Evolutionary conservation across 2,113 vertebrate genomes (phyloP).

Genomic region (Ornithorhynchus anatinus): DNA sequence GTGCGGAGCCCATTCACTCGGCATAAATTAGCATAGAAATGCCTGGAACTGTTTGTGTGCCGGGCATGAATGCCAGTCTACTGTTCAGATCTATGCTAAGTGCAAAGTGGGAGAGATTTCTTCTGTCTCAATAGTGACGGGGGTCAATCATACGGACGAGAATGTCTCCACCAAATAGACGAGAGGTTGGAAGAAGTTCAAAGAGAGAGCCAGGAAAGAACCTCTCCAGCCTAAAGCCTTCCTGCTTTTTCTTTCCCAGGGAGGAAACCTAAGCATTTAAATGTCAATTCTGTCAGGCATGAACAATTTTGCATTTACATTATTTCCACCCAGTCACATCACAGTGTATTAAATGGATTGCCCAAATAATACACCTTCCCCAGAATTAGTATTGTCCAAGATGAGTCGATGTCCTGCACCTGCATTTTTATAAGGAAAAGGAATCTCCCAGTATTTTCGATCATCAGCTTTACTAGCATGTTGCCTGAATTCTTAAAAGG

Average conservation of each 20-base stretch:
- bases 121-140: rapidly evolving
- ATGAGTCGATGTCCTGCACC: too few species aligned
- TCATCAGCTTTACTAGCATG: too few species aligned
- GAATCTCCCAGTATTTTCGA: too few species aligned
- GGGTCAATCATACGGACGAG: background rate
- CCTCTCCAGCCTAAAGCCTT: too few species aligned
- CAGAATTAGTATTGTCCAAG: too few species aligned
- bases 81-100: background rate
- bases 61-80: background rate
- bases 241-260: too few species aligned
- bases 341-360: background rate
- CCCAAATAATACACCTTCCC: background rate
- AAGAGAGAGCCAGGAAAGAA: background rate
- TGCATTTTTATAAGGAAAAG: too few species aligned
- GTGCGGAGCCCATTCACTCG: background rate
- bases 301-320: too few species aligned
- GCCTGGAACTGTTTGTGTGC: background rate
- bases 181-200: background rate
- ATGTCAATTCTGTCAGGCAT: too few species aligned
- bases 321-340: too few species aligned
- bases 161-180: background rate
- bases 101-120: background rate
- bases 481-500: too few species aligned
- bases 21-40: background rate
- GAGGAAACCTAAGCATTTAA: too few species aligned